phyloP scores from a whole-genome alignment of 2,888 invertebrate genomes.

The Lepeophtheirus nordmannii region DNA sequence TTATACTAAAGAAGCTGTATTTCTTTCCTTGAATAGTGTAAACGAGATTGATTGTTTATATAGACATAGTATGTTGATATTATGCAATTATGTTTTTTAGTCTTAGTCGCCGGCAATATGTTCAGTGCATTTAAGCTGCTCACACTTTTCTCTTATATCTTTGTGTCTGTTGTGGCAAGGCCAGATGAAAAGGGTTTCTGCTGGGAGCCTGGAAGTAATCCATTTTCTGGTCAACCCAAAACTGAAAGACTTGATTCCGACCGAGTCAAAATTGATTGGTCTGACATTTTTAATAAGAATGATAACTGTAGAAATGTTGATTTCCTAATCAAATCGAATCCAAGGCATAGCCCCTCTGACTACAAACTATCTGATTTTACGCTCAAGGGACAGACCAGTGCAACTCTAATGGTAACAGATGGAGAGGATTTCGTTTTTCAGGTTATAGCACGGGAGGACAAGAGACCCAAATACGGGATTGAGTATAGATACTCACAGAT shows the following conservation, averaged over 20 bases:
- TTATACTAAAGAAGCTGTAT: too few relatives aligned
- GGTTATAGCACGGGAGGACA: constrained; percentile 23
- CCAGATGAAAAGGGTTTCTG: background rate
- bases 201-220: constrained; percentile 21
- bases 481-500: constrained; percentile 19
- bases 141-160: too few relatives aligned
- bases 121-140: background rate
- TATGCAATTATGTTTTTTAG: too few relatives aligned
- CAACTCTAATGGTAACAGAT: constrained; percentile 9
- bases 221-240: constrained; percentile 17
- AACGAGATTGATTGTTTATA: too few relatives aligned
- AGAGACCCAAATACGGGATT: constrained; percentile 12
- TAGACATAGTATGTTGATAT: too few relatives aligned
- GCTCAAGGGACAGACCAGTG: constrained; percentile 6
- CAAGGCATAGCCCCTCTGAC: constrained; percentile 3
- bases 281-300: background rate
- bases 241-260: background rate
- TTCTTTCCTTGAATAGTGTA: too few relatives aligned
- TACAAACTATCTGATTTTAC: constrained; percentile 24
- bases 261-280: constrained; percentile 10
- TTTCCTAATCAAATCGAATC: constrained; percentile 19
- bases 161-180: too few relatives aligned
- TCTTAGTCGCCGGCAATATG: background rate
- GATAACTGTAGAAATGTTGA: constrained; percentile 17
- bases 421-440: constrained; percentile 18